phyloP scores from a whole-genome alignment of 2,888 invertebrate species.

The Drosophila putrida region DNA sequence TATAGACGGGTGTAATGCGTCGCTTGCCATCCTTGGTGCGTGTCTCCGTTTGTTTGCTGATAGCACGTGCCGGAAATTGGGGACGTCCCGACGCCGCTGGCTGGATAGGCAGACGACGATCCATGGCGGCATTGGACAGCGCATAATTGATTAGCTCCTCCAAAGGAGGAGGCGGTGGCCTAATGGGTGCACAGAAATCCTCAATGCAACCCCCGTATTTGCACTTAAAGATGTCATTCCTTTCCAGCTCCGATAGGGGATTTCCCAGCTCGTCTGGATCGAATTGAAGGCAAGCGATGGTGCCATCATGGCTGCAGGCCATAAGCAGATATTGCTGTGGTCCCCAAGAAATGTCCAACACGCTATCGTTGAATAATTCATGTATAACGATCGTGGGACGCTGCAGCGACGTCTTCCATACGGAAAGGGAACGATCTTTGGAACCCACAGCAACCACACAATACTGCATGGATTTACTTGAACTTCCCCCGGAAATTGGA shows the following conservation, averaged over 20 bases:
- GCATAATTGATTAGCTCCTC: slow-evolving; percentile 68
- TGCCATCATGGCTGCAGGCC: slow-evolving; percentile 98
- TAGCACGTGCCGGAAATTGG: slow-evolving; percentile 86
- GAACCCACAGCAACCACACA: slow-evolving; percentile 97
- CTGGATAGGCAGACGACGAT: slow-evolving; percentile 43
- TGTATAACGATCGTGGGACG: slow-evolving; percentile 97
- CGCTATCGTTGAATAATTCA: slow-evolving; percentile 96
- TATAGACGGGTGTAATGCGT: slow-evolving; percentile 98
- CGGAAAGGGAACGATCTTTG: slow-evolving; percentile 95
- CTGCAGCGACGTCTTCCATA: slow-evolving; percentile 97
- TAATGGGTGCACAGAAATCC: slow-evolving; percentile 8
- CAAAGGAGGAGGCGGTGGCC: slow-evolving; percentile 13
- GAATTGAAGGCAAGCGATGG: slow-evolving; percentile 96
- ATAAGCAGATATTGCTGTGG: slow-evolving; percentile 90
- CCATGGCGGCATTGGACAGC: slow-evolving; percentile 54
- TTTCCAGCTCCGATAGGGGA: slow-evolving; percentile 92
- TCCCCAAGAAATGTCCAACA: slow-evolving; percentile 97
- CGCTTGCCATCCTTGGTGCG: slow-evolving; percentile 97
- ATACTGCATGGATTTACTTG: slow-evolving; percentile 88
- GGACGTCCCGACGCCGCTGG: slow-evolving; percentile 6
- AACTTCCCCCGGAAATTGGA: slow-evolving; percentile 81
- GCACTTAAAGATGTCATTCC: slow-evolving; percentile 93
- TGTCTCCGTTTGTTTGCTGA: slow-evolving; percentile 97
- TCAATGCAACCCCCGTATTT: slow-evolving; percentile 92
- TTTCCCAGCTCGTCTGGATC: slow-evolving; percentile 94